Evolutionary conservation across 2,888 invertebrate genomes (phyloP).

Genomic region (Cephus rjabovi): DNA sequence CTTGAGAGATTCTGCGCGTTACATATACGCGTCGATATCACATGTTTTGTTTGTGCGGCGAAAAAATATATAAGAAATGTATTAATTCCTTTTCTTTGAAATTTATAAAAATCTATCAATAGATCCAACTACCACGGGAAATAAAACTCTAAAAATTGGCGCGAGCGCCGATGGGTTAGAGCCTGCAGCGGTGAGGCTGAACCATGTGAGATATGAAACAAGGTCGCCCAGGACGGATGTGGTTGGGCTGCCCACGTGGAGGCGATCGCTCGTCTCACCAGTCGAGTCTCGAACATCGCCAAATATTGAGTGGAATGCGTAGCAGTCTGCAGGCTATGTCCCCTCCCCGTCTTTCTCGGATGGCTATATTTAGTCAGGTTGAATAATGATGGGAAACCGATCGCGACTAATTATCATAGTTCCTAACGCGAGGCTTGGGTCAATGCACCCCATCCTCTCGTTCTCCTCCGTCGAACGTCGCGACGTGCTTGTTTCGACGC

Average conservation of each 20-base stretch:
- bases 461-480: too few relatives aligned
- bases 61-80: too few relatives aligned
- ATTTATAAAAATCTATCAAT: too few relatives aligned
- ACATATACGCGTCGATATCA: too few relatives aligned
- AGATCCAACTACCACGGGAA: too few relatives aligned
- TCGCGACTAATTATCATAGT: constrained; percentile 26
- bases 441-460: too few relatives aligned
- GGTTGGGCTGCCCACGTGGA: constrained; percentile 57
- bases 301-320: constrained; percentile 58
- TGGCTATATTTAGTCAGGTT: constrained; percentile 53
- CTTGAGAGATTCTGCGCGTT: too few relatives aligned
- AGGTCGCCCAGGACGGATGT: constrained; percentile 34
- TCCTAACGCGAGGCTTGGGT: constrained; percentile 31
- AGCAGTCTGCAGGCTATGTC: constrained; percentile 27
- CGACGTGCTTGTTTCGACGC: too few relatives aligned
- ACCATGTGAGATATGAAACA: constrained; percentile 16
- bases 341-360: constrained; percentile 27
- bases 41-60: too few relatives aligned
- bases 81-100: too few relatives aligned
- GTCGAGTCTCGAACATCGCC: constrained; percentile 49
- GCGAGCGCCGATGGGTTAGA: background rate
- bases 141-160: background rate
- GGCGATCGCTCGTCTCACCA: constrained; percentile 27
- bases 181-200: constrained; percentile 10
- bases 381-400: constrained; percentile 40